These are phyloP conservation scores for Shargacucullia verbasci DNA, from an alignment of 2,888 invertebrate genomes.

Conservation along the genomic window DNA sequence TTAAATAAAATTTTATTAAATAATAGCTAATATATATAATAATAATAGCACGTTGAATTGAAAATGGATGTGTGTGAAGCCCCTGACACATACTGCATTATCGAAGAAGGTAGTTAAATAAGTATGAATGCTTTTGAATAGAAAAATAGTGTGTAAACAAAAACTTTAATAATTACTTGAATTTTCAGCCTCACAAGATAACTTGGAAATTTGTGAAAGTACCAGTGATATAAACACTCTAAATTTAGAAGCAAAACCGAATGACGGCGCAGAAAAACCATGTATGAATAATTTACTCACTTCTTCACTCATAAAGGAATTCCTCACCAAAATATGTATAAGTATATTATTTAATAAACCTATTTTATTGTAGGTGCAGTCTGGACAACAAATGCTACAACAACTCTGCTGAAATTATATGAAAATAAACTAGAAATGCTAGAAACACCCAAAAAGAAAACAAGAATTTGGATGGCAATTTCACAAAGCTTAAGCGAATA, in stretches of 20 bases:
- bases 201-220: constrained; percentile 52
- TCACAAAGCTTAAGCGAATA: constrained; percentile 66
- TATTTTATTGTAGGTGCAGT: constrained; percentile 63
- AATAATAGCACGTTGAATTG: not conserved
- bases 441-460: constrained; percentile 75
- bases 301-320: no score
- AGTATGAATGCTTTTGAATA: not conserved
- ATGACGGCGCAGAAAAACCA: constrained; percentile 58
- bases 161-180: no score
- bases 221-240: constrained; percentile 40
- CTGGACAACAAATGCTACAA: constrained; percentile 69
- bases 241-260: constrained; percentile 38
- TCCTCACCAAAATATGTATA: not conserved
- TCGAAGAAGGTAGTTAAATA: constrained; percentile 51
- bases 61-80: constrained; percentile 51
- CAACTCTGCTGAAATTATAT: constrained; percentile 68
- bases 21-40: no score
- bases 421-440: constrained; percentile 71
- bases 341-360: not conserved
- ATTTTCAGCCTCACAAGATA: constrained; percentile 50
- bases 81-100: constrained; percentile 43
- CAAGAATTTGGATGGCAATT: constrained; percentile 72
- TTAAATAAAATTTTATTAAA: no score
- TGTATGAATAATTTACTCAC: constrained; percentile 53
- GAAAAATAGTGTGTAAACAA: not conserved